A percentile compares a stretch with the other conserved stretches of the same genome.
Conservation (phyloP, 2,113 vertebrate species). For the Clarias batrachus region DNA sequence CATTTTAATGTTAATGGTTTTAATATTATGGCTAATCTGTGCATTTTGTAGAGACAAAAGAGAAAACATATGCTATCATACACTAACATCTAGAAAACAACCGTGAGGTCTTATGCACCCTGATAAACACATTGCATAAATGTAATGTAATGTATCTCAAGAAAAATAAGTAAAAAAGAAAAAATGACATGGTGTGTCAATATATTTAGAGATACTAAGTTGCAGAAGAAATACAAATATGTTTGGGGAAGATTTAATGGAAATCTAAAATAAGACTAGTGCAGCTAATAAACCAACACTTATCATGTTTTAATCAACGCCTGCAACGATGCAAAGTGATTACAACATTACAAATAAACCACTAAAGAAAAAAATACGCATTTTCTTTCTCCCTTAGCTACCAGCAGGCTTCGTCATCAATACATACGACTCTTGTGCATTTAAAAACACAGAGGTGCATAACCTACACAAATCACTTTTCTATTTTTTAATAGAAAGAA, state of each 20-base stretch:
- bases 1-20: too few relatives aligned
- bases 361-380: conserved; percentile 57
- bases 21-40: too few relatives aligned
- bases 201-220: not conserved
- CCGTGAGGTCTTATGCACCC: not conserved
- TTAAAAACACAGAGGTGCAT: not conserved
- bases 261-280: conserved; percentile 7
- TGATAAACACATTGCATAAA: not conserved
- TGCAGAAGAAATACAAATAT: not conserved
- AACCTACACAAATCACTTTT: not conserved
- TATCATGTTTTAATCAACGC: conserved; percentile 48
- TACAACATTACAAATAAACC: conserved; percentile 62
- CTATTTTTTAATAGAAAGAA: not conserved
- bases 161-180: not conserved
- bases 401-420: not conserved
- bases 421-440: not conserved
- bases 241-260: not conserved
- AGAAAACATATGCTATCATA: not conserved
- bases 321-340: conserved; percentile 42
- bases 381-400: not conserved
- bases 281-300: conserved; percentile 23
- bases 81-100: not conserved
- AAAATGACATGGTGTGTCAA: too few relatives aligned
- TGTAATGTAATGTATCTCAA: too few relatives aligned
- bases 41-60: not conserved